These are phyloP conservation scores for Lasioglossum villosulum DNA, from an alignment of 2,888 invertebrate species.

Conservation along the genomic window DNA sequence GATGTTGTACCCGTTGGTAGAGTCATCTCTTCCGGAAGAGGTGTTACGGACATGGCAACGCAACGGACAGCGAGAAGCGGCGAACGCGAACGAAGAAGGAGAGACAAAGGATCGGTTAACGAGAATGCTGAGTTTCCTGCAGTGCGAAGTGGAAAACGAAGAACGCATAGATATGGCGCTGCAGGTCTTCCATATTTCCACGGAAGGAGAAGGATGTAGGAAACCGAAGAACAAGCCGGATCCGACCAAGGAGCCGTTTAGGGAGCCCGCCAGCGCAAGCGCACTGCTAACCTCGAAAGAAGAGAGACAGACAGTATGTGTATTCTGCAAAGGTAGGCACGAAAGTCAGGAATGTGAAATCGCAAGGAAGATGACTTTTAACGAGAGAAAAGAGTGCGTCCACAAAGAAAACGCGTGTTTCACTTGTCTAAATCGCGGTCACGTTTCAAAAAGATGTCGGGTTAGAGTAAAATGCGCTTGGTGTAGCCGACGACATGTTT, in stretches of 20 bases:
- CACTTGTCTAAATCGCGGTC: too few relatives aligned
- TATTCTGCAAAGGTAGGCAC: constrained; percentile 59
- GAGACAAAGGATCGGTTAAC: constrained; percentile 22
- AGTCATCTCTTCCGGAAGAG: constrained; percentile 69
- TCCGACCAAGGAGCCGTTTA: not conserved
- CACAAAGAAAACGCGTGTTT: too few relatives aligned
- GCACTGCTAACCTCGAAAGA: not conserved
- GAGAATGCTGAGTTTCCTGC: constrained; percentile 40
- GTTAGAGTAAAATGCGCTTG: too few relatives aligned
- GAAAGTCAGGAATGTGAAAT: constrained; percentile 25
- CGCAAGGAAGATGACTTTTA: not conserved
- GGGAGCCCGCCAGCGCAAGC: not conserved
- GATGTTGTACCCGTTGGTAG: constrained; percentile 70
- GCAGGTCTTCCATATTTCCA: constrained; percentile 14
- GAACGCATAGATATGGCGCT: constrained; percentile 52
- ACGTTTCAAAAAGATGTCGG: too few relatives aligned
- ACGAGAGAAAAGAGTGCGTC: not conserved
- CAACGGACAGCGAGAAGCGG: not conserved
- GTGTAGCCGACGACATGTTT: too few relatives aligned
- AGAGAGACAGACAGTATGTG: constrained; percentile 32
- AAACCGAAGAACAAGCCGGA: constrained; percentile 12
- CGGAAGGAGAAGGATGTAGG: not conserved
- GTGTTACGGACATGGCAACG: constrained; percentile 64
- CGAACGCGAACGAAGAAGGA: not conserved
- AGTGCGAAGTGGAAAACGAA: constrained; percentile 48